A percentile compares a stretch with the other conserved stretches of the same genome.
phyloP scores from a whole-genome alignment of 2,113 vertebrate species.

The Austrofundulus limnaeus region DNA sequence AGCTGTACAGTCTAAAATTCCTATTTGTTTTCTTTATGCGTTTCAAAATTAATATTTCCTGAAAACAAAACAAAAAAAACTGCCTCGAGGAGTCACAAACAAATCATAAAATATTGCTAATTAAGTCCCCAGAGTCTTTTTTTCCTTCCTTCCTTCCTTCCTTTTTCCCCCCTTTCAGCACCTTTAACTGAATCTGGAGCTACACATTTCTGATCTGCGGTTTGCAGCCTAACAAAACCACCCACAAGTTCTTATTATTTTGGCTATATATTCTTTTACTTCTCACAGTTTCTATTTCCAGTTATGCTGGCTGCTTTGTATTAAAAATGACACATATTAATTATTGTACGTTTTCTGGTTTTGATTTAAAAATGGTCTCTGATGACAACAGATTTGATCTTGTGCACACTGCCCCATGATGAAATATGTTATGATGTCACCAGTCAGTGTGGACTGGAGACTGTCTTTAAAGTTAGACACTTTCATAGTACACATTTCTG shows the following conservation, averaged over 20 bases:
- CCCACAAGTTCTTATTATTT: neutral
- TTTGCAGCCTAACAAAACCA: neutral
- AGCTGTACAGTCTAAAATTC: neutral
- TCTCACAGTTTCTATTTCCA: neutral
- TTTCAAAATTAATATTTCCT: constrained; percentile 8
- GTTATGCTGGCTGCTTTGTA: neutral
- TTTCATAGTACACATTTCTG: no score
- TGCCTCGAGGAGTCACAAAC: constrained; percentile 8
- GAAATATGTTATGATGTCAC: neutral
- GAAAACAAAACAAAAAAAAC: constrained; percentile 12
- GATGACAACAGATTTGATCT: neutral
- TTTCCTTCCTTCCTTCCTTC: no score
- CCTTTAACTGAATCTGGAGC: neutral
- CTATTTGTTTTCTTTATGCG: neutral
- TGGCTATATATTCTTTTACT: neutral
- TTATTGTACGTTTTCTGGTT: neutral
- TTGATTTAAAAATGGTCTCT: neutral
- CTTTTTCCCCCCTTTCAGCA: neutral
- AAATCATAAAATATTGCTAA: constrained; percentile 26
- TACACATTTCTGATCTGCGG: neutral
- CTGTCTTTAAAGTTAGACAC: no score
- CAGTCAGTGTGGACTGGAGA: neutral
- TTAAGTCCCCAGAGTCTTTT: constrained; percentile 9
- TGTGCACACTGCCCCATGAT: neutral
- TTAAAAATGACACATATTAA: neutral